These are phyloP conservation scores for Chaetura pelagica DNA, from an alignment of 2,113 vertebrate species.

Conservation along the genomic window DNA sequence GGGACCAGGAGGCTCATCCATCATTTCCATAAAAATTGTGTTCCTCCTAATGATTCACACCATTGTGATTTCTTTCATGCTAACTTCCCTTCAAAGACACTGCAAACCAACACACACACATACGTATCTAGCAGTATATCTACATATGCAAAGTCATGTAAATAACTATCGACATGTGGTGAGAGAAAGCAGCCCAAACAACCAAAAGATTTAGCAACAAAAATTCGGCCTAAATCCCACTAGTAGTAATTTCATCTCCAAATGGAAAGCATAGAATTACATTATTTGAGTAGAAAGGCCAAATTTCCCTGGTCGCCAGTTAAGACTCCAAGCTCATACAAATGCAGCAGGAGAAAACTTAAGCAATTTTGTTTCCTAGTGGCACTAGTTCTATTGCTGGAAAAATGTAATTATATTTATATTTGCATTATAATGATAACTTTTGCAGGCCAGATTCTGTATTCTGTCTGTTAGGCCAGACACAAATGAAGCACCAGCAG, in stretches of 20 bases:
- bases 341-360: slow-evolving; percentile 10
- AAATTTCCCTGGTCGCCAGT: slow-evolving; percentile 44
- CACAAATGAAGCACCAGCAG: background rate
- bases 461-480: background rate
- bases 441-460: slow-evolving; percentile 32
- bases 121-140: background rate
- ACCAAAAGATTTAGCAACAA: background rate
- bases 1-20: background rate
- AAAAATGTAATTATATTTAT: slow-evolving; percentile 48
- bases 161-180: background rate
- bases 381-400: slow-evolving; percentile 21
- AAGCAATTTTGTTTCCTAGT: slow-evolving; percentile 53
- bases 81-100: background rate
- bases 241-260: background rate
- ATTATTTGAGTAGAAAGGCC: slow-evolving; percentile 12
- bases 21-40: background rate
- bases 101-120: background rate
- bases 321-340: slow-evolving; percentile 6
- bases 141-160: background rate
- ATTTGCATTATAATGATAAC: slow-evolving; percentile 15
- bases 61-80: background rate
- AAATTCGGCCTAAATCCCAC: background rate
- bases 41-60: background rate
- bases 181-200: background rate
- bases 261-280: background rate